These are phyloP conservation scores for Drusus annulatus DNA, from an alignment of 1,140 invertebrate species.

Conservation along the genomic window DNA sequence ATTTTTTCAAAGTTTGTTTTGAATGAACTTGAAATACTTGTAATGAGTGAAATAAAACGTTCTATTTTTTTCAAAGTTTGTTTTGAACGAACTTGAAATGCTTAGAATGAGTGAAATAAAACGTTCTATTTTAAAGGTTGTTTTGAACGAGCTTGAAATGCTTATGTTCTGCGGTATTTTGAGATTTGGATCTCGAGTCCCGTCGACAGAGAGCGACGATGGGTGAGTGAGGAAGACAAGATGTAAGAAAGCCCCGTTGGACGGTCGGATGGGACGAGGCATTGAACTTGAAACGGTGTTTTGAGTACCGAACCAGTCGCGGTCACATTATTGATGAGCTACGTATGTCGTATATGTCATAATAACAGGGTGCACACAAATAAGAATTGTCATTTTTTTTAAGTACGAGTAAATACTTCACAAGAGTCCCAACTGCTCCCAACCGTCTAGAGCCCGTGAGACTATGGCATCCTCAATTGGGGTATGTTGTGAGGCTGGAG, in stretches of 20 bases:
- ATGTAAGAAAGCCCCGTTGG: slow-evolving; percentile 33
- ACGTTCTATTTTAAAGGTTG: too few relatives aligned
- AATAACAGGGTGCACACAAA: slow-evolving; percentile 22
- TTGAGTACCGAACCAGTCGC: slow-evolving; percentile 28
- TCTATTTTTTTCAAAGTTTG: too few relatives aligned
- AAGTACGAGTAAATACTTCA: too few relatives aligned
- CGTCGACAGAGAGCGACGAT: slow-evolving; percentile 2
- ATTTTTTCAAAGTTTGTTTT: neutral
- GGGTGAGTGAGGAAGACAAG: neutral
- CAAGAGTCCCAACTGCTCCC: too few relatives aligned
- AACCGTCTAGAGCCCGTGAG: too few relatives aligned
- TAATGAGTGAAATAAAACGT: too few relatives aligned
- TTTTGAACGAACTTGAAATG: too few relatives aligned
- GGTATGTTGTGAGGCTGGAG: too few relatives aligned
- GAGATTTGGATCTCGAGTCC: slow-evolving; percentile 4
- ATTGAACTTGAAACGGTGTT: slow-evolving; percentile 56
- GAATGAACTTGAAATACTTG: neutral
- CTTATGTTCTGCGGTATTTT: neutral
- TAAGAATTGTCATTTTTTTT: neutral
- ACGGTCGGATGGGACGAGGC: slow-evolving; percentile 24
- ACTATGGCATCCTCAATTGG: too few relatives aligned
- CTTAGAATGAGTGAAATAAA: too few relatives aligned
- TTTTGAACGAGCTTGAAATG: neutral
- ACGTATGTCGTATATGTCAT: slow-evolving; percentile 27
- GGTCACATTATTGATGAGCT: slow-evolving; percentile 15